These are phyloP conservation scores for Idaea aversata DNA, from an alignment of 2,888 invertebrate genomes.

Conservation along the genomic window DNA sequence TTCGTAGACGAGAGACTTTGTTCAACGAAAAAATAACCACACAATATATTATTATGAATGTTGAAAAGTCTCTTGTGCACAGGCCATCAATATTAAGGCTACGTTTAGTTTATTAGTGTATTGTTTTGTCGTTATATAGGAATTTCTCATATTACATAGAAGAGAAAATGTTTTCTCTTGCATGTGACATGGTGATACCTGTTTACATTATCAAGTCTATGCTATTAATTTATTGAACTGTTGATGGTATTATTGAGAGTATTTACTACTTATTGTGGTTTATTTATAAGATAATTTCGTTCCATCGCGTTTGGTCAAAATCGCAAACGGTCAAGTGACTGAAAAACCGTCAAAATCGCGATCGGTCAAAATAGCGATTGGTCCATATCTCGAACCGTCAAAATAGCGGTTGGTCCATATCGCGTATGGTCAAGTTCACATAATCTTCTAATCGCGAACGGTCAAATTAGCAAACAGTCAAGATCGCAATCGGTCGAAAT, in stretches of 20 bases:
- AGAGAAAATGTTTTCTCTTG: background rate
- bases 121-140: background rate
- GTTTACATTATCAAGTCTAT: slow-evolving; percentile 14
- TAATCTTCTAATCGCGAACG: too few relatives aligned
- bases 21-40: too few relatives aligned
- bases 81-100: background rate
- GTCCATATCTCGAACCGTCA: too few relatives aligned
- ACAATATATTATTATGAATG: background rate
- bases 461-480: too few relatives aligned
- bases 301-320: too few relatives aligned
- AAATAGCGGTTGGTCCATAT: too few relatives aligned
- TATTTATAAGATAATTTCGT: background rate
- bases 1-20: too few relatives aligned
- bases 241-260: slow-evolving; percentile 1
- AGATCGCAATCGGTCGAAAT: too few relatives aligned
- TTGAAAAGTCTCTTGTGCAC: background rate
- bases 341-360: too few relatives aligned
- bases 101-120: background rate
- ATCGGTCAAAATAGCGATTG: too few relatives aligned
- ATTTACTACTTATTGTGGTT: background rate
- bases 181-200: background rate
- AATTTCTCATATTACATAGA: background rate
- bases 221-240: slow-evolving; percentile 15
- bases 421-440: too few relatives aligned
- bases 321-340: too few relatives aligned